Percentiles rank a stretch among this genome's conserved stretches.
Evolutionary conservation across 2,113 vertebrate genomes (phyloP).

Genomic region (Uria lomvia): DNA sequence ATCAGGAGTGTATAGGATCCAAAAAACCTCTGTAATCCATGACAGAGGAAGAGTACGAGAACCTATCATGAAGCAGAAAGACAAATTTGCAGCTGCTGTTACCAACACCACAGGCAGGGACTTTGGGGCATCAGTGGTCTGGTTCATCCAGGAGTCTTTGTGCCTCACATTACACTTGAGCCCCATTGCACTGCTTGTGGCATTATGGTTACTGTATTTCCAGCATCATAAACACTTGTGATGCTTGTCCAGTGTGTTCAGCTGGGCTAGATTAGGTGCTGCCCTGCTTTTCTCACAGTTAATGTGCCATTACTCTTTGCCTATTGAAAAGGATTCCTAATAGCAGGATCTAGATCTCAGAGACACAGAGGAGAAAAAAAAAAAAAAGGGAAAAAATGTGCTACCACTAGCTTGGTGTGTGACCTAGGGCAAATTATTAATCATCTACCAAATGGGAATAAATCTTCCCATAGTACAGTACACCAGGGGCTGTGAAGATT

Average conservation of each 20-base stretch:
- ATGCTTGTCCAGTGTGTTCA: not conserved
- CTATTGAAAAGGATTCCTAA: not conserved
- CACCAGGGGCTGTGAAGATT: constrained; percentile 25
- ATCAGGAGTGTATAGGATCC: not conserved
- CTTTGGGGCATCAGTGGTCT: not conserved
- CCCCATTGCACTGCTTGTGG: not conserved
- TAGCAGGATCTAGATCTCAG: not conserved
- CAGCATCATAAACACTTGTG: not conserved
- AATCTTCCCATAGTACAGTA: not conserved
- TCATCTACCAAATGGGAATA: constrained; percentile 23
- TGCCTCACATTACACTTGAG: not conserved
- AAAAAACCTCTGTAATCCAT: not conserved
- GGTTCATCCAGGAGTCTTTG: constrained; percentile 1
- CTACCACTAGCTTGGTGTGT: not conserved
- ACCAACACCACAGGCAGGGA: not conserved
- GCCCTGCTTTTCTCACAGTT: not conserved
- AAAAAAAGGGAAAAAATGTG: not conserved
- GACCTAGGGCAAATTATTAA: not conserved
- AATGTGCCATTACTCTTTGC: not conserved
- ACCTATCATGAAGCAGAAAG: not conserved
- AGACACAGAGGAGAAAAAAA: not conserved
- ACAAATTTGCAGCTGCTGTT: not conserved
- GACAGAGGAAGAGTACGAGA: not conserved
- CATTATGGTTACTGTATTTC: not conserved
- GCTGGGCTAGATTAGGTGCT: not conserved